Conservation (phyloP, 2,888 invertebrate species). For the Pemphredon lugubris region DNA sequence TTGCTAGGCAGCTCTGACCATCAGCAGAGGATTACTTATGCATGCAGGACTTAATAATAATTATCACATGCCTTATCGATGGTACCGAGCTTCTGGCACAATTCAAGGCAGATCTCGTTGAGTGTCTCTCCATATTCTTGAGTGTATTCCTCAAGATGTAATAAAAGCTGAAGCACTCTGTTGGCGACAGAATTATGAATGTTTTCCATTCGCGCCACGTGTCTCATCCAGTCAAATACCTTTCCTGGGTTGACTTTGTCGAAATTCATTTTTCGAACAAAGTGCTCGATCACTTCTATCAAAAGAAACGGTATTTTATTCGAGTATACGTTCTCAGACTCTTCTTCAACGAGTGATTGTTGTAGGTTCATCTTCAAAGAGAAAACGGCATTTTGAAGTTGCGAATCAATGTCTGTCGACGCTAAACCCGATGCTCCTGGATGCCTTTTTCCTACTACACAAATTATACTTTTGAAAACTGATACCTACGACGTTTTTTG, state of each 20-base stretch:
- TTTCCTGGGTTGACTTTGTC: conserved; percentile 26
- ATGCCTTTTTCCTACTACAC: conserved; percentile 35
- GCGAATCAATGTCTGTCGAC: conserved; percentile 34
- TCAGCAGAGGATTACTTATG: no score
- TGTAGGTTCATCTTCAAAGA: conserved; percentile 64
- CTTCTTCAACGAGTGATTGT: conserved; percentile 61
- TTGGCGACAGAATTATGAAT: conserved; percentile 58
- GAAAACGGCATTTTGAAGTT: conserved; percentile 63
- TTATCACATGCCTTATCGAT: conserved; percentile 79
- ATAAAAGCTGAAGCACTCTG: conserved; percentile 68
- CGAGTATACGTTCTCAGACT: conserved; percentile 49
- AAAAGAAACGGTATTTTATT: conserved; percentile 70
- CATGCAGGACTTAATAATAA: not conserved
- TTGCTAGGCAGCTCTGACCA: no score
- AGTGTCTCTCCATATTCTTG: conserved; percentile 70
- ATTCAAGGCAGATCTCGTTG: conserved; percentile 80
- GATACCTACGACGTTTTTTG: not conserved
- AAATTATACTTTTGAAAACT: not conserved
- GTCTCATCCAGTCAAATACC: conserved; percentile 66
- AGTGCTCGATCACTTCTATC: conserved; percentile 71
- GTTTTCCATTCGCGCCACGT: conserved; percentile 61
- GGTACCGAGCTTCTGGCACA: conserved; percentile 80
- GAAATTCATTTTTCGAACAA: conserved; percentile 70
- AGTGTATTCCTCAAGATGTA: conserved; percentile 72
- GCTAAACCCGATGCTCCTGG: conserved; percentile 24